Evolutionary conservation across 1,140 invertebrate species (phyloP).

Genomic region (Nylanderia fulva): DNA sequence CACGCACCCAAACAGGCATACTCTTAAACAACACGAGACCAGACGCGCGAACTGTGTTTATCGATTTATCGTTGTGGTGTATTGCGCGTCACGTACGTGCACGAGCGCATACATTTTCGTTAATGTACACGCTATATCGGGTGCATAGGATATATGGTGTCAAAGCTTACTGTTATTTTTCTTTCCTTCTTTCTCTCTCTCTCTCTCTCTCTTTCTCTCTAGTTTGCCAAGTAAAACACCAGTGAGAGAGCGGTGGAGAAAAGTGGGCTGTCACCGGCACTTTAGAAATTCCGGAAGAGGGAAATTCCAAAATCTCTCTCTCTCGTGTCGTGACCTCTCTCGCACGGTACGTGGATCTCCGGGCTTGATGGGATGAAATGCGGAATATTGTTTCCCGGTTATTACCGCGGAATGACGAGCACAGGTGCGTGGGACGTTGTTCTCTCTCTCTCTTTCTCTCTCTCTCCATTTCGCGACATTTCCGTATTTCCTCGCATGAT

Average conservation of each 20-base stretch:
- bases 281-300: constrained; percentile 19
- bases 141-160: constrained; percentile 38
- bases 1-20: constrained; percentile 58
- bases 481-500: constrained; percentile 14
- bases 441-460: constrained; percentile 20
- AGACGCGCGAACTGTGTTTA: constrained; percentile 61
- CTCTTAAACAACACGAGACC: constrained; percentile 36
- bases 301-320: neutral
- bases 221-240: neutral
- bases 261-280: neutral
- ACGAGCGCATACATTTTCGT: constrained; percentile 49
- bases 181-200: constrained; percentile 11
- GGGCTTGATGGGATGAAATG: constrained; percentile 21
- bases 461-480: neutral
- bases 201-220: neutral
- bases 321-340: constrained; percentile 3
- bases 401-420: constrained; percentile 13
- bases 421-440: constrained; percentile 15
- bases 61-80: constrained; percentile 70
- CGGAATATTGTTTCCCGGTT: constrained; percentile 20
- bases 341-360: neutral
- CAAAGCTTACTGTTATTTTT: constrained; percentile 16
- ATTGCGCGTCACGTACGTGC: constrained; percentile 62
- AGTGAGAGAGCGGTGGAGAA: constrained; percentile 1
- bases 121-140: constrained; percentile 51